These are phyloP conservation scores for Cremastinae sp. DNA, from an alignment of 2,888 invertebrate genomes.

Conservation along the genomic window DNA sequence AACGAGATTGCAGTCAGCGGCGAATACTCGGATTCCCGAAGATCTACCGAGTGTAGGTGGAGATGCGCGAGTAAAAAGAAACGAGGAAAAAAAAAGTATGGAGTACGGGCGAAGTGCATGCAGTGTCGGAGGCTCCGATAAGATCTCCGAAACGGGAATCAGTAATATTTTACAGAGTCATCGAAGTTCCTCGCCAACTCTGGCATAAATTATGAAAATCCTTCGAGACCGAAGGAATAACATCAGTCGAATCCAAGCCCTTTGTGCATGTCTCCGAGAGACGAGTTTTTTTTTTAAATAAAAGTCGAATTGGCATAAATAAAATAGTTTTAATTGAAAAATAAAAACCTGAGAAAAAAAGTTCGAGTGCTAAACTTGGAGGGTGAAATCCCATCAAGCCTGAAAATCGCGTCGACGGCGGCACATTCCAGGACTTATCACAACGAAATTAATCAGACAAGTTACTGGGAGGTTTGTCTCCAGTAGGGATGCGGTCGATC, in stretches of 20 bases:
- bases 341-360: too few species aligned
- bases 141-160: constrained; percentile 76
- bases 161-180: constrained; percentile 79
- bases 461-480: constrained; percentile 58
- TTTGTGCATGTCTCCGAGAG: constrained; percentile 37
- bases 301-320: too few species aligned
- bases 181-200: constrained; percentile 78
- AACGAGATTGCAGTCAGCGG: constrained; percentile 54
- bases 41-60: constrained; percentile 53
- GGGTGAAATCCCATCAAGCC: constrained; percentile 27
- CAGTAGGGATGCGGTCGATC: constrained; percentile 35
- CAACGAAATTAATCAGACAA: constrained; percentile 68
- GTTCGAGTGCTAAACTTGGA: too few species aligned
- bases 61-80: constrained; percentile 47
- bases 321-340: too few species aligned
- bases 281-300: constrained; percentile 57
- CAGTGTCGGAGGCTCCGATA: constrained; percentile 71
- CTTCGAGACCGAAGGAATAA: constrained; percentile 29
- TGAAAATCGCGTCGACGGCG: constrained; percentile 41
- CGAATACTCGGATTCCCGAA: constrained; percentile 66
- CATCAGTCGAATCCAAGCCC: constrained; percentile 26
- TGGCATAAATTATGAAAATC: constrained; percentile 75
- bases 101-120: constrained; percentile 69
- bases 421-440: constrained; percentile 68
- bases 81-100: constrained; percentile 58